Conservation (phyloP, 1,140 invertebrate species). For the Caenorhabditis latens region DNA sequence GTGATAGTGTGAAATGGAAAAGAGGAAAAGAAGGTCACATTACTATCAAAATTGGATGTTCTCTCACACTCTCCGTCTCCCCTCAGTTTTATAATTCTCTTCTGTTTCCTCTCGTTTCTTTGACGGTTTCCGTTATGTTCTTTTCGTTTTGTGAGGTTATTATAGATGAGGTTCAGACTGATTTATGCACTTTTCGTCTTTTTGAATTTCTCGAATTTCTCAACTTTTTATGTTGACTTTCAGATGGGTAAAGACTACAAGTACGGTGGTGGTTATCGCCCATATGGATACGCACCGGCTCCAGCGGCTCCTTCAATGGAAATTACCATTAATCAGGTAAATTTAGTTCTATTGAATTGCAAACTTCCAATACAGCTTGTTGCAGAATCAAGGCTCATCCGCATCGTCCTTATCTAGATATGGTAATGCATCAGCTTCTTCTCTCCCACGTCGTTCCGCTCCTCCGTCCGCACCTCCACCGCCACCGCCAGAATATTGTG, state of each 20-base stretch:
- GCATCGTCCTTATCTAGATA: conserved; percentile 50
- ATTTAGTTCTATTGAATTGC: background rate
- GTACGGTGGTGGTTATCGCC: conserved; percentile 65
- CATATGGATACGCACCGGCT: conserved; percentile 64
- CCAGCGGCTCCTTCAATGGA: conserved; percentile 67
- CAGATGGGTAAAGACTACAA: conserved; percentile 63
- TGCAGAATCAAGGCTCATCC: conserved; percentile 34
- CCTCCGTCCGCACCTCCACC: conserved; percentile 64
- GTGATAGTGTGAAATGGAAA: conserved; percentile 26
- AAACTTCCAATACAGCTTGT: background rate
- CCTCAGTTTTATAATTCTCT: background rate
- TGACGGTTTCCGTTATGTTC: conserved; percentile 20
- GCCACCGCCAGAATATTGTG: conserved; percentile 58
- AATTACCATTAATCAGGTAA: conserved; percentile 71
- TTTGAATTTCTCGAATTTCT: background rate
- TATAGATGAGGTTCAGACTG: background rate
- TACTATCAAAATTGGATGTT: conserved; percentile 20
- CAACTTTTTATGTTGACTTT: background rate
- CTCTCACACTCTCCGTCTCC: background rate
- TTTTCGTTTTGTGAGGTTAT: background rate
- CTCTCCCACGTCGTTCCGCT: background rate
- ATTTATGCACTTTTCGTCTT: background rate
- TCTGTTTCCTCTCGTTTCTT: background rate
- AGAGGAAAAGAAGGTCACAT: conserved; percentile 25
- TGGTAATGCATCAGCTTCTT: conserved; percentile 36